Percentiles rank a stretch among this genome's conserved stretches.
Conservation (phyloP, 2,113 vertebrate genomes). For the Solenodon paradoxus region DNA sequence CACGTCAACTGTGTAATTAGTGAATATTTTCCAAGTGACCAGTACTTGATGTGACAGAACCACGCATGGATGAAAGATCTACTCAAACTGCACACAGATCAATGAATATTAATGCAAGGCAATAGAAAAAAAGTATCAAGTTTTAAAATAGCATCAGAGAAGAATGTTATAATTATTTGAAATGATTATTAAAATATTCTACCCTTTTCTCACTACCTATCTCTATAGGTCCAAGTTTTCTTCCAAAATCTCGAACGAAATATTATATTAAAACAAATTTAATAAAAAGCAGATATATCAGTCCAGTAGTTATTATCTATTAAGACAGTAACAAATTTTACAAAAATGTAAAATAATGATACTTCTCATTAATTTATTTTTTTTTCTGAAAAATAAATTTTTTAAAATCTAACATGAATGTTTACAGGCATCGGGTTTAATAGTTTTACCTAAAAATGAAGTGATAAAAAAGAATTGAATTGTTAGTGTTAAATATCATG, state of each 20-base stretch:
- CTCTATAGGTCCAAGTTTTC: neutral
- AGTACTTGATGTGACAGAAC: neutral
- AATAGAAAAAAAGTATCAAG: neutral
- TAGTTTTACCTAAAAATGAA: neutral
- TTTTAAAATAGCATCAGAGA: neutral
- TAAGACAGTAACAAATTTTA: neutral
- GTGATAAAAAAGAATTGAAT: too few species aligned
- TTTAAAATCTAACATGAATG: neutral
- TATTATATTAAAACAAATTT: neutral
- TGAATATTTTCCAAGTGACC: neutral
- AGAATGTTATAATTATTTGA: neutral
- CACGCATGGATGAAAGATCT: neutral
- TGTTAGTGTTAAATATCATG: too few species aligned
- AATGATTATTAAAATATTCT: neutral
- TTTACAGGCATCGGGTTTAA: neutral
- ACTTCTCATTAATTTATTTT: too few species aligned
- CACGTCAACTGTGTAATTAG: neutral
- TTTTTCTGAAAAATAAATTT: too few species aligned
- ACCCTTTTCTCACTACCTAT: neutral
- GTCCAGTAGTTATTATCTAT: neutral
- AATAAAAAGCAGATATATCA: neutral
- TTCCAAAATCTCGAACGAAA: neutral
- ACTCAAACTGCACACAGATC: neutral
- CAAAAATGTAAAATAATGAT: neutral
- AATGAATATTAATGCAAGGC: neutral